Evolutionary conservation across 37 sponge, comb jelly and placozoan genomes (phyloP).

Genomic region (Beroe forskalii): DNA sequence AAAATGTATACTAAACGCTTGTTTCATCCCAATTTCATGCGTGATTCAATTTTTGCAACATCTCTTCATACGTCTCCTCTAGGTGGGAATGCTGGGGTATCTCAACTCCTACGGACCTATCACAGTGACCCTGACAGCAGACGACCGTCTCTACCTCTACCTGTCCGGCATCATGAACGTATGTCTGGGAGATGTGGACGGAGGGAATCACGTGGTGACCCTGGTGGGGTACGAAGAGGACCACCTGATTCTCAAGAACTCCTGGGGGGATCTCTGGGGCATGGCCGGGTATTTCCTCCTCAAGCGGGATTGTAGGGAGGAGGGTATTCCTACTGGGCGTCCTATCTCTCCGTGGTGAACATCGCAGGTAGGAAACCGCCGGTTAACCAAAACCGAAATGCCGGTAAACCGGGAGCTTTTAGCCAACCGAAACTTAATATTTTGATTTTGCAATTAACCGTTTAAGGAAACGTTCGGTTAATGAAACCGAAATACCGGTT

Average conservation of each 20-base stretch:
- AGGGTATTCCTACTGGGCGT: constrained; percentile 19
- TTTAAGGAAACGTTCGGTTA: not conserved
- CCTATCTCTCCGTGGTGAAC: not conserved
- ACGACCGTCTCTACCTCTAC: not conserved
- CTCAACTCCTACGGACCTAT: not conserved
- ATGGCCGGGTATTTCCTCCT: not conserved
- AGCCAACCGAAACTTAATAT: too few relatives aligned
- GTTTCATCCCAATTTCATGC: too few relatives aligned
- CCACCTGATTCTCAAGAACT: not conserved
- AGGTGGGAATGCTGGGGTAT: not conserved
- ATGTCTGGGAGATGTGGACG: not conserved
- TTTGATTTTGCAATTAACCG: too few relatives aligned
- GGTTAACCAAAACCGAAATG: not conserved
- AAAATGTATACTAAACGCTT: too few relatives aligned
- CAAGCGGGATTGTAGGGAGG: not conserved
- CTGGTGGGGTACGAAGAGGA: not conserved
- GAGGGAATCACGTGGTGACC: not conserved
- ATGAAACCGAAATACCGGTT: not conserved
- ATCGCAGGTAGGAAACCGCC: too few relatives aligned
- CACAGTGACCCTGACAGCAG: not conserved
- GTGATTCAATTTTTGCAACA: too few relatives aligned
- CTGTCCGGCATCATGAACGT: not conserved
- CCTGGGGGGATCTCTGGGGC: not conserved
- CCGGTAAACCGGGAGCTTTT: too few relatives aligned
- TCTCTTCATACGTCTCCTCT: too few relatives aligned